phyloP scores from a whole-genome alignment of 2,113 vertebrate genomes.

The Numenius arquata region DNA sequence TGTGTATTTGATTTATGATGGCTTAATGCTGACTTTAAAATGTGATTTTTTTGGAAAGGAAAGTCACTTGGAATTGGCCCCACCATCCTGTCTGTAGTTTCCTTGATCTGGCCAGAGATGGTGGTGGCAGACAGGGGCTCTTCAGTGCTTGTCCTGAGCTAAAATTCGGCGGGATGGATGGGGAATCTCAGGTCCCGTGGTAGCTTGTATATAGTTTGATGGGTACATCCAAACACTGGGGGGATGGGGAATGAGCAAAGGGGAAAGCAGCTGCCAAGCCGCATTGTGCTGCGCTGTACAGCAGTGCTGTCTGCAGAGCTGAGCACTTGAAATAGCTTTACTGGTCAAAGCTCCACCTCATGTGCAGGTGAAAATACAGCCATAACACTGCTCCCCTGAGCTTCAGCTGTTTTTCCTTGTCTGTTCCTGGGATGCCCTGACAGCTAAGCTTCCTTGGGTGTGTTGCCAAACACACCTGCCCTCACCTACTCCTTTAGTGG shows the following conservation, averaged over 20 bases:
- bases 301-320: background rate
- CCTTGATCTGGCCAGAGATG: background rate
- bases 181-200: background rate
- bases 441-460: conserved; percentile 40
- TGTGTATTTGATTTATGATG: background rate
- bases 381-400: conserved; percentile 13
- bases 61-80: background rate
- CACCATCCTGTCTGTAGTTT: background rate
- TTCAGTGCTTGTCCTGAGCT: background rate
- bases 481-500: conserved; percentile 24
- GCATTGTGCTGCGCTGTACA: background rate
- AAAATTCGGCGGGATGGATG: background rate
- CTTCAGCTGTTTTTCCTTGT: conserved; percentile 41
- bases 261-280: background rate
- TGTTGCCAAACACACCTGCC: conserved; percentile 4
- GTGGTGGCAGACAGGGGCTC: background rate
- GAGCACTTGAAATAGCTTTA: conserved; percentile 8
- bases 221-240: background rate
- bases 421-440: conserved; percentile 28
- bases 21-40: background rate
- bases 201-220: background rate
- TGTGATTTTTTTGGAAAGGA: background rate
- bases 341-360: conserved; percentile 1
- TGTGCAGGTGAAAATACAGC: background rate
- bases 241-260: background rate